phyloP scores from a whole-genome alignment of 2,113 vertebrate genomes.

The Stomatorhinus ivindoensis region DNA sequence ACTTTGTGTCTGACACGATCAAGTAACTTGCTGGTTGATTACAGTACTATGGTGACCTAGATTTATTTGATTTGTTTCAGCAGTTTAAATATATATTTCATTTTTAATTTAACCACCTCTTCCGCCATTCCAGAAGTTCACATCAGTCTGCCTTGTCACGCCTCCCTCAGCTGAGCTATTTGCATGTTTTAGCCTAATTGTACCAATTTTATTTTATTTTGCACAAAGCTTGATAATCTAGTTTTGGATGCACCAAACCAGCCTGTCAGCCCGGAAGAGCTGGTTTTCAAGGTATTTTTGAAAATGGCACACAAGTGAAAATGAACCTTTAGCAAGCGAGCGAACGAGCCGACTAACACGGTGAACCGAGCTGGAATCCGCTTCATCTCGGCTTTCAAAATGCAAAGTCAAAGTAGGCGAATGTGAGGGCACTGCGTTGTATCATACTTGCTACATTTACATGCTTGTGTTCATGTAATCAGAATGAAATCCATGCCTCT shows the following conservation, averaged over 20 bases:
- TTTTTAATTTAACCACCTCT: background rate
- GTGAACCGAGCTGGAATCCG: background rate
- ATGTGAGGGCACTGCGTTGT: background rate
- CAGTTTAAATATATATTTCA: background rate
- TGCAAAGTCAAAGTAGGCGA: background rate
- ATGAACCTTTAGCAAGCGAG: background rate
- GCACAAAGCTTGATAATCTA: conserved; percentile 60
- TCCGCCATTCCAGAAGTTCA: background rate
- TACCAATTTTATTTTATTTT: conserved; percentile 42
- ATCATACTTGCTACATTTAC: background rate
- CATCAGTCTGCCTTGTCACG: background rate
- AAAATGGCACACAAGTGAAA: conserved; percentile 28
- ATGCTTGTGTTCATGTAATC: background rate
- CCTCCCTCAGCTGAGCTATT: background rate
- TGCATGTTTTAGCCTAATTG: background rate
- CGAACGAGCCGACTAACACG: background rate
- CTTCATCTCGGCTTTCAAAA: background rate
- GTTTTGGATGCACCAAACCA: conserved; percentile 67
- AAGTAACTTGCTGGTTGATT: background rate
- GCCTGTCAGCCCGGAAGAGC: conserved; percentile 71
- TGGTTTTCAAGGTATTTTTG: conserved; percentile 87
- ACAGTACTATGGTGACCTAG: background rate
- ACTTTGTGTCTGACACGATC: background rate
- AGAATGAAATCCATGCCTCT: background rate
- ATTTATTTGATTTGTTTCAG: background rate